Base-by-base conservation (phyloP, 2,113 vertebrate genomes). In the Ictalurus punctatus region DNA sequence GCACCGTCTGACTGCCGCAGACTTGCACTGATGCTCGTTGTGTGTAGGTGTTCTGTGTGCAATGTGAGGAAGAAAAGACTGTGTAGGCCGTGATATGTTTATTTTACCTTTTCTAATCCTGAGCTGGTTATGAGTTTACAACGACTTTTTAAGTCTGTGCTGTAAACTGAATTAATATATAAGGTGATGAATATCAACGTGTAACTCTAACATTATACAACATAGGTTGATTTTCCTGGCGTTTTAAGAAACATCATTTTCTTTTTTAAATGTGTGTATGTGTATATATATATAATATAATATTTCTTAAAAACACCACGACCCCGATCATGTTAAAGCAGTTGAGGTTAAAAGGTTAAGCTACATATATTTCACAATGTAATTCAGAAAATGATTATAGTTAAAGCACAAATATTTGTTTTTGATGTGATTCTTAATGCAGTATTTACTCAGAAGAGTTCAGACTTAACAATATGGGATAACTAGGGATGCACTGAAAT, bases 31-130 rank as follows among this genome's bases (percentile, higher is more conserved):
- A 13, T 0, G 25, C 40, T 71, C 40, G 34, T 12, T 54, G 63
- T 69, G 83, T 84, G 61, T n/a, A 84, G 59, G 61, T 44, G 83
- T 23, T 34, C 61, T 40, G 61, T 40, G 34, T 56, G 34, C 9
- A 65, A 37, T 19, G 6, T 65, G 59, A 63, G 37, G 34, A 84
- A 67, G 59, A 67, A 40, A 44, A 65, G 61, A 4, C 59, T 67
- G 13, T 48, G 37, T 37, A 67, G 61, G 61, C 21, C 12, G 40
- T 69, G 63, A 84, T 37, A 14, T 37, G 23, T 48, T 48, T 52
- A 73, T 37, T 85, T 73, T 19, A 67, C 25, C 30, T 52, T n/a
- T 73, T 85, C 37, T 83, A 27, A 83, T 85, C 63, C 63, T 69
- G 44, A 83, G 30, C 25, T 54, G 17, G 40, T 30, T 85, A 34